phyloP scores from a whole-genome alignment of 2,888 invertebrate genomes.

The Morpho helenor region DNA sequence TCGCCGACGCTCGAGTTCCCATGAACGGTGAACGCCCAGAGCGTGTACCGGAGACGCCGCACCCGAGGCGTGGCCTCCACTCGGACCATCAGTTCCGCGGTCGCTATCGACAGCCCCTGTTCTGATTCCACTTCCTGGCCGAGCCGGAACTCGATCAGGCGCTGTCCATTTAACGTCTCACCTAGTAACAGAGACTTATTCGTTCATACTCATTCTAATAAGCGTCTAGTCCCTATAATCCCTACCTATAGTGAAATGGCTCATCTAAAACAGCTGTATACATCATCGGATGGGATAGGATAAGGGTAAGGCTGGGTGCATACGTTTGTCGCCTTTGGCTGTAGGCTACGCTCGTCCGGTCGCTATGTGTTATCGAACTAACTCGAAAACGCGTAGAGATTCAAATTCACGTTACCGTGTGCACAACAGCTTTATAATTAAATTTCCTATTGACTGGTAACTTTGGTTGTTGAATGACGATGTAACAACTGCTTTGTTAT shows the following conservation, averaged over 20 bases:
- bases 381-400: slow-evolving; percentile 39
- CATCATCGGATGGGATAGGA: slow-evolving; percentile 12
- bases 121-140: slow-evolving; percentile 86
- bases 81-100: slow-evolving; percentile 92
- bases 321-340: slow-evolving; percentile 66
- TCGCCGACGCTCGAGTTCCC: slow-evolving; percentile 80
- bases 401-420: slow-evolving; percentile 52
- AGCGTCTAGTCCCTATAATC: slow-evolving; percentile 28
- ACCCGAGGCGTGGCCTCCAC: slow-evolving; percentile 85
- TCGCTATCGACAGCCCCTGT: slow-evolving; percentile 76
- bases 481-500: slow-evolving; percentile 34
- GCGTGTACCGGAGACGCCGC: slow-evolving; percentile 86
- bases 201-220: slow-evolving; percentile 16
- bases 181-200: slow-evolving; percentile 71
- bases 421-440: slow-evolving; percentile 40
- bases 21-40: slow-evolving; percentile 86
- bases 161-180: slow-evolving; percentile 89
- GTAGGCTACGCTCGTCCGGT: slow-evolving; percentile 56
- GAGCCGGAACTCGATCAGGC: slow-evolving; percentile 90
- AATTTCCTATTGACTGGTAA: slow-evolving; percentile 12
- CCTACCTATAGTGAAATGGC: slow-evolving; percentile 59
- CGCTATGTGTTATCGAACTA: slow-evolving; percentile 38
- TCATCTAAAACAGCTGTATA: slow-evolving; percentile 28
- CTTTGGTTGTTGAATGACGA: background rate
- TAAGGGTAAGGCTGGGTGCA: slow-evolving; percentile 41